Base-by-base conservation (phyloP, 2,888 invertebrate species). In the Eilema griseolum region DNA sequence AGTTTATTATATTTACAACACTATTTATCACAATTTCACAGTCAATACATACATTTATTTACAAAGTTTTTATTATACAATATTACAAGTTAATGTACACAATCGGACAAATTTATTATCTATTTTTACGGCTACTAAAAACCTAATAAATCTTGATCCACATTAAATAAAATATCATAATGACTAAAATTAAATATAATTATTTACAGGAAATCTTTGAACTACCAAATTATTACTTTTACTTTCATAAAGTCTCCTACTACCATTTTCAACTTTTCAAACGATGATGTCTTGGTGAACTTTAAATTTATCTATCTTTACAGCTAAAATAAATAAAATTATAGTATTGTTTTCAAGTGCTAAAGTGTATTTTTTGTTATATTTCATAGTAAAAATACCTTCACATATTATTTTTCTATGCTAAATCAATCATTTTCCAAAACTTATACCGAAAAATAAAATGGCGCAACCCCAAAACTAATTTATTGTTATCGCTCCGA, bases 11-110 rank as follows among this genome's bases (percentile, higher is more conserved):
- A 91, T 91, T 86, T 91, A 91, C 91, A 92, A 80, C 52, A 79
- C 79, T 83, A 80, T 90, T 91, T 92, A 92, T 92, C 91, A 91
- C 91, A 92, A 87, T 90, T 86, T 90, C 88, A 92, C 91, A 90
- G 91, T 91, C 91, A 91, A 87, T 88, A 90, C 85, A 89, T 87
- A 88, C 81, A 82, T 77, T 84, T 90, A 90, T 90, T 76, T 90
- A 90, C 90, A 90, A 85, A 81, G 23, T 82, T 76, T n/a, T 73
- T 77, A 74, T 73, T 62, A 71, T 79, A 76, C 75, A 77, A 70
- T 59, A 69, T 76, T 73, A 76, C 75, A 75, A 71, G 74, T 80
- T 69, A 23, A 31, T 46, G 3, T 77, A 77, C 71, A 81, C 72
- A 73, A 72, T 41, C n/a, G 66, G 70, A 70, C 67, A 75, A 67